These are phyloP conservation scores for Scelioninae gen. 2 DNA, from an alignment of 2,888 invertebrate species.

Conservation along the genomic window DNA sequence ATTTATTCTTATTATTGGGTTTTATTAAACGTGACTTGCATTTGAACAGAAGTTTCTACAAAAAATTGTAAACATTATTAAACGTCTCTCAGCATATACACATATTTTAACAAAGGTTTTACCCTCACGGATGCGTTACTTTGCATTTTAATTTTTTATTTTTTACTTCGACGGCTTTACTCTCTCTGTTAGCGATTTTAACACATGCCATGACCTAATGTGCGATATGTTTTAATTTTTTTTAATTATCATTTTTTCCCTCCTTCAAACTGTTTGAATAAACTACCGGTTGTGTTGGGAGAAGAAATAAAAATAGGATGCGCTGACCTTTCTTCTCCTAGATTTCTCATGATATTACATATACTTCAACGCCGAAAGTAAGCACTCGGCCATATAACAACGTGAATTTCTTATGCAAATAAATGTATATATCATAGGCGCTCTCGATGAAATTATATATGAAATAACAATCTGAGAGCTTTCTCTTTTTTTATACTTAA, in stretches of 20 bases:
- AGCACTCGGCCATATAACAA: constrained; percentile 61
- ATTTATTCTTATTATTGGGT: too few relatives aligned
- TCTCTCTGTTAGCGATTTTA: too few relatives aligned
- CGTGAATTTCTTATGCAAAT: constrained; percentile 60
- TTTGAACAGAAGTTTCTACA: too few relatives aligned
- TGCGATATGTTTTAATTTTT: too few relatives aligned
- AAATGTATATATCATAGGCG: constrained; percentile 57
- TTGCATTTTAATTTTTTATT: too few relatives aligned
- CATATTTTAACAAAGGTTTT: too few relatives aligned
- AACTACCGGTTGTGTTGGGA: constrained; percentile 51
- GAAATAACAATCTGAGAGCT: constrained; percentile 55
- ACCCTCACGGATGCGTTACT: too few relatives aligned
- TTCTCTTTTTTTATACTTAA: constrained; percentile 65
- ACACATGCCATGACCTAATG: too few relatives aligned
- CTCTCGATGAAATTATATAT: constrained; percentile 43
- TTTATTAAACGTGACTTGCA: too few relatives aligned
- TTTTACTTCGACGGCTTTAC: not conserved
- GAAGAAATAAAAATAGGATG: constrained; percentile 44
- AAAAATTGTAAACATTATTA: too few relatives aligned
- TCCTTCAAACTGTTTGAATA: constrained; percentile 6
- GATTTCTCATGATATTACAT: constrained; percentile 59
- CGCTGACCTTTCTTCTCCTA: constrained; percentile 59
- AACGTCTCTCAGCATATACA: too few relatives aligned
- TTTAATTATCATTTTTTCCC: too few relatives aligned
- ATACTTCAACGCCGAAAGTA: constrained; percentile 61